phyloP scores from a whole-genome alignment of 1,140 invertebrate genomes.

The Hormaphis cornu region DNA sequence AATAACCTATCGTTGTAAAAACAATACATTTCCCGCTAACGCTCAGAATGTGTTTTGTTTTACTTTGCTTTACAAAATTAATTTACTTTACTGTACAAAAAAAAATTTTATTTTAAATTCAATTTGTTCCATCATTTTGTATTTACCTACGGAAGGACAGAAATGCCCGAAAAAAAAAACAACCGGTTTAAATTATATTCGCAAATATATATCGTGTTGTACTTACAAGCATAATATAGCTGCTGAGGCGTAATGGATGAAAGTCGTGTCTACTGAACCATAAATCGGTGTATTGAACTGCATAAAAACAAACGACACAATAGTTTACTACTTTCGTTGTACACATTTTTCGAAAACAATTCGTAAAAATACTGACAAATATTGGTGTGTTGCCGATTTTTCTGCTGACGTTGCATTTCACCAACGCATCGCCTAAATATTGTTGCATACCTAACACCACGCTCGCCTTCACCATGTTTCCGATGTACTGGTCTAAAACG shows the following conservation, averaged over 20 bases:
- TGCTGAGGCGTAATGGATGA: slow-evolving; percentile 90
- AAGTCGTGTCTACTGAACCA: slow-evolving; percentile 73
- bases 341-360: neutral
- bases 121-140: no score
- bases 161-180: no score
- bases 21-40: no score
- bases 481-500: slow-evolving; percentile 38
- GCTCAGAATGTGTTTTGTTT: no score
- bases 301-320: slow-evolving; percentile 16
- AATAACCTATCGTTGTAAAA: no score
- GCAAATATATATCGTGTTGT: no score
- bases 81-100: no score
- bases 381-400: slow-evolving; percentile 23
- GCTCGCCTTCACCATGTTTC: slow-evolving; percentile 35
- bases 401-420: slow-evolving; percentile 9
- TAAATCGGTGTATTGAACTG: slow-evolving; percentile 60
- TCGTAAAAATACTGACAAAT: neutral
- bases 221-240: slow-evolving; percentile 85
- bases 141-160: no score
- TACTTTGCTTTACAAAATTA: no score
- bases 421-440: neutral
- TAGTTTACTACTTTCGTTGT: neutral
- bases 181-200: no score
- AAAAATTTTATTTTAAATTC: no score
- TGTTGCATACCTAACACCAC: slow-evolving; percentile 20